Base-by-base conservation (phyloP, 2,113 vertebrate species). In the Podarcis muralis region DNA sequence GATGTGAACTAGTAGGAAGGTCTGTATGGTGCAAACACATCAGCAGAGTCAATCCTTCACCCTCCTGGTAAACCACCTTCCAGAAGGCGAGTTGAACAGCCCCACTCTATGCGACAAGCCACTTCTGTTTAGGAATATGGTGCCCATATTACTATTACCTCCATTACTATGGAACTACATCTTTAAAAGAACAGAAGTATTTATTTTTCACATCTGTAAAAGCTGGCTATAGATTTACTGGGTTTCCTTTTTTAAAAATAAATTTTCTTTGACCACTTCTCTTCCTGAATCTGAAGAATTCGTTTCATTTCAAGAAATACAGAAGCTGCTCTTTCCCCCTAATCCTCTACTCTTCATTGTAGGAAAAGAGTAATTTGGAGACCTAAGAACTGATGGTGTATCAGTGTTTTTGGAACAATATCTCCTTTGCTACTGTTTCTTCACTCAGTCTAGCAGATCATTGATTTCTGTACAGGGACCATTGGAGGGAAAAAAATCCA, bases 361-460 rank as follows among this genome's bases (percentile, higher is more conserved):
- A 89, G 30, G 37, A 85, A 76, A 6, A 86, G 1, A 35, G 82
- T 59, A 92, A 93, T 90, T 85, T 95, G 78, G 80, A 92, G 71
- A 66, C 3, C 57, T 91, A 93, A 66, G 25, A 90, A 68, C 84
- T 92, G 79, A 71, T 25, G 87, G 83, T 84, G 18, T 66, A 86
- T 86, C 20, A 32, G 5, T 68, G 27, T 88, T 15, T 74, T 68
- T 89, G 68, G 62, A n/a, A 84, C 92, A 88, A 57, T 1, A 0
- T 72, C 53, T 92, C 71, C 86, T 86, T 30, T 76, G 22, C 91
- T 92, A 62, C 81, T 90, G 88, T 93, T 92, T 93, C 91, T 93
- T n/a, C 1, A 85, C 20, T 87, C 91, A 86, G 86, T 87, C 87
- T 92, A 96, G 92, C 92, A 96, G 93, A 97, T 94, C 93, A 95